Evolutionary conservation across 2,888 invertebrate genomes (phyloP).

Genomic region (Harpalus rubripes): DNA sequence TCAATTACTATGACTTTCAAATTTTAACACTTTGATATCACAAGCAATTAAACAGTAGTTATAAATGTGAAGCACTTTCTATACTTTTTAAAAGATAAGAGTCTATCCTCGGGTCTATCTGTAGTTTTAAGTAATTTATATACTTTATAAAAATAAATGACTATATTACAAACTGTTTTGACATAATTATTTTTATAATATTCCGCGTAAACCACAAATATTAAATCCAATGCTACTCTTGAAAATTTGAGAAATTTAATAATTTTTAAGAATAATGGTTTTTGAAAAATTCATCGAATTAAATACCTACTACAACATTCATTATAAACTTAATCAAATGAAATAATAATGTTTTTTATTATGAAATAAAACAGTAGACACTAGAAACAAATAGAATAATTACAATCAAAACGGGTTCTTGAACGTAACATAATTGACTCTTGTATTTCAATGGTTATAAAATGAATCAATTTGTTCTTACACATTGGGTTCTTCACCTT

Average conservation of each 20-base stretch:
- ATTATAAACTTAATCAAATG: not conserved
- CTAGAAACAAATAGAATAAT: conserved; percentile 41
- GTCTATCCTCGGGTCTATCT: too few relatives aligned
- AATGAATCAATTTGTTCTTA: conserved; percentile 36
- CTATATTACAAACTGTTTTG: too few relatives aligned
- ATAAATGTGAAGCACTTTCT: conserved; percentile 21
- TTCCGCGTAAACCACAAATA: too few relatives aligned
- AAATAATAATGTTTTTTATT: not conserved
- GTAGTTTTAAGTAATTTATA: too few relatives aligned
- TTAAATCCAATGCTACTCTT: too few relatives aligned
- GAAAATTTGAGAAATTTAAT: too few relatives aligned
- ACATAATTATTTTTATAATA: too few relatives aligned
- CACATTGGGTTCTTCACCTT: conserved; percentile 36
- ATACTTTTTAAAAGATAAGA: not conserved
- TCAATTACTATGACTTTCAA: too few relatives aligned
- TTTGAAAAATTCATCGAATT: not conserved
- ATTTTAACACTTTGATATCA: conserved; percentile 21
- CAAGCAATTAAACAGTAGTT: conserved; percentile 8
- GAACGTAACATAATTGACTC: not conserved
- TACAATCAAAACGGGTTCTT: not conserved
- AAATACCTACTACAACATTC: not conserved
- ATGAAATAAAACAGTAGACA: not conserved
- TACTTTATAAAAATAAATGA: too few relatives aligned
- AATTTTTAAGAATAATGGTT: too few relatives aligned
- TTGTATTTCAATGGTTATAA: conserved; percentile 10